Conservation (phyloP, 2,888 invertebrate species). For the Chrysolina americana region DNA sequence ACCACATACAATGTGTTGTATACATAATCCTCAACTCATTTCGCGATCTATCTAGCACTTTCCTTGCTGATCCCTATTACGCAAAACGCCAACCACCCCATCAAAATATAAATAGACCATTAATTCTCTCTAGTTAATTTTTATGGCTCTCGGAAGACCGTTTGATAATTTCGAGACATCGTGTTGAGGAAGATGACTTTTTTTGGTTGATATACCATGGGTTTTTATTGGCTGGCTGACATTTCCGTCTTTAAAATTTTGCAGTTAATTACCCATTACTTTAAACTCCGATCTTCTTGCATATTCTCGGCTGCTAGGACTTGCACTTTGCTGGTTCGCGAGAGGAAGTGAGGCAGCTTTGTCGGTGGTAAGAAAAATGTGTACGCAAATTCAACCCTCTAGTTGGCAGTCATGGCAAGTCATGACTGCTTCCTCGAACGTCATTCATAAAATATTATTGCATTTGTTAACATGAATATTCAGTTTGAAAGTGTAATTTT, state of each 20-base stretch:
- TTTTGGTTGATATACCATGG: slow-evolving; percentile 66
- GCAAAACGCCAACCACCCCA: background rate
- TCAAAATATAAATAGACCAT: slow-evolving; percentile 59
- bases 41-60: background rate
- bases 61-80: background rate
- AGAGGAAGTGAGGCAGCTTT: slow-evolving; percentile 33
- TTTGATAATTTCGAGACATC: slow-evolving; percentile 54
- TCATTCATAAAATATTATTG: background rate
- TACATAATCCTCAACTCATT: no score
- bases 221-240: slow-evolving; percentile 73
- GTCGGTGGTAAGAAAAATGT: slow-evolving; percentile 43
- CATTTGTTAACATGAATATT: background rate
- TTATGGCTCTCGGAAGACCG: slow-evolving; percentile 58
- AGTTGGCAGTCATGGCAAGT: no score
- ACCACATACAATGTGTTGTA: no score
- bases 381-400: slow-evolving; percentile 52
- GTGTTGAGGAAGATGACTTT: slow-evolving; percentile 48
- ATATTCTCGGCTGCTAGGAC: slow-evolving; percentile 60
- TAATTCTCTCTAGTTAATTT: slow-evolving; percentile 56
- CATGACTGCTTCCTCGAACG: no score
- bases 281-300: slow-evolving; percentile 60
- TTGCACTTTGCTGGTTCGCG: slow-evolving; percentile 59
- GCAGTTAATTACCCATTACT: slow-evolving; percentile 70
- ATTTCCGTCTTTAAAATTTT: slow-evolving; percentile 70
- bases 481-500: background rate